Conservation (phyloP, 2,113 vertebrate genomes). For the Apaloderma vittatum region DNA sequence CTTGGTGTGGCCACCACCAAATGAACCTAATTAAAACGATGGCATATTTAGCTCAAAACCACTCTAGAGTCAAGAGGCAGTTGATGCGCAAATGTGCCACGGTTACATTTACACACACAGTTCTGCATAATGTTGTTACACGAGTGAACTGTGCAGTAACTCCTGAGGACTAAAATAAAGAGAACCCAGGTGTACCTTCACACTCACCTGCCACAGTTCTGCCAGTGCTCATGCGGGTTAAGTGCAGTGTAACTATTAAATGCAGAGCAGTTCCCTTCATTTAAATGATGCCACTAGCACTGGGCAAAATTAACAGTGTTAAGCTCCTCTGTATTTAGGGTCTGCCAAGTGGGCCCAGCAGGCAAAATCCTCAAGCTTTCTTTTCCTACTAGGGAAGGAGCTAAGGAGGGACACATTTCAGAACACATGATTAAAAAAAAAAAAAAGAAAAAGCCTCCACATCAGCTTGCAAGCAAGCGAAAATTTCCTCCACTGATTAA, state of each 20-base stretch:
- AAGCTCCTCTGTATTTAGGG: background rate
- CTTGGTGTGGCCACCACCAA: background rate
- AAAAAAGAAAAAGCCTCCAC: background rate
- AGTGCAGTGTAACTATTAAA: background rate
- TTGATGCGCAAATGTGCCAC: background rate
- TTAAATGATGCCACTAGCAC: background rate
- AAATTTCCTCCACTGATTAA: slow-evolving; percentile 47
- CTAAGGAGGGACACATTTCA: slow-evolving; percentile 10
- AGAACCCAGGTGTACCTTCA: background rate
- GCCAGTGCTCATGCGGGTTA: background rate
- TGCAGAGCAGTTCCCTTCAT: background rate
- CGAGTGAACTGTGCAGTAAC: background rate
- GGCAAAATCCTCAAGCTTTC: background rate
- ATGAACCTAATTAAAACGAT: background rate
- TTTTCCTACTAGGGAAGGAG: background rate
- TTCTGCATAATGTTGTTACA: background rate
- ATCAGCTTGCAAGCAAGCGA: slow-evolving; percentile 1
- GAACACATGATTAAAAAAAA: background rate
- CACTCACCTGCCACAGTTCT: background rate
- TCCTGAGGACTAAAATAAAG: background rate
- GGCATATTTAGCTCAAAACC: background rate
- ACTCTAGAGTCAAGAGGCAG: background rate
- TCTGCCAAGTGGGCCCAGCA: background rate
- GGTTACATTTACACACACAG: background rate
- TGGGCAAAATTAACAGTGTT: background rate